Evolutionary conservation across 2,888 invertebrate genomes (phyloP), one percentile per base, ranked within the genome.

Genomic region (Dynastes maya): DNA sequence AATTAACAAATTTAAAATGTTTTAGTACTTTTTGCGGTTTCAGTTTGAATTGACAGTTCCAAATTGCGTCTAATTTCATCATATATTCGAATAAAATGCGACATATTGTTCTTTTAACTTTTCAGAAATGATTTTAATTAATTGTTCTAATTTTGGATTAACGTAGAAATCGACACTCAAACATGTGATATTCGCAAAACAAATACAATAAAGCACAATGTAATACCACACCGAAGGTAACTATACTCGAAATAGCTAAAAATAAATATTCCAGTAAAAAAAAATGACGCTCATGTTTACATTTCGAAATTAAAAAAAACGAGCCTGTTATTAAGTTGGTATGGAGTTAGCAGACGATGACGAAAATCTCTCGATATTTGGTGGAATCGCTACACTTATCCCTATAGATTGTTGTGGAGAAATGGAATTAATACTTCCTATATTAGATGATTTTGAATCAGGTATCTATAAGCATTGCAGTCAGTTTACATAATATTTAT

Each of bases 291-390:
- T 68, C 51, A 37, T 68, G 68, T 68, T 68, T 68, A 68, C 68
- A 68, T 68, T 68, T 68, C 68, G 68, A 68, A 68, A 68, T 68
- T 68, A 45, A 51, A 68, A 22, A 45, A 68, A 45, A 45, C 51
- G 68, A 49, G 51, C 45, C 22, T 68, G 49, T 68, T 68, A 68
- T 51, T 68, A 68, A 27, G 71, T 71, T 71, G 71, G 71, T 37
- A 71, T 71, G 71, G 71, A 71, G 71, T 71, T 71, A 71, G 71
- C 55, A 32, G 71, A 55, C 13, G 71, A 71, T 32, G 71, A 55
- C 32, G 55, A 71, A 55, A 71, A 71, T 53, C 11, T 71, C 37
- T 53, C 71, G 16, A 51, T 68, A 55, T 53, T 53, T 37, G 55
- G 22, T 29, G 55, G 55, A 71, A 71, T 53, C 32, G 37, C 6